A percentile compares a stretch with the other conserved stretches of the same genome.
phyloP scores from a whole-genome alignment of 1,140 invertebrate species.

The Cepaea nemoralis region DNA sequence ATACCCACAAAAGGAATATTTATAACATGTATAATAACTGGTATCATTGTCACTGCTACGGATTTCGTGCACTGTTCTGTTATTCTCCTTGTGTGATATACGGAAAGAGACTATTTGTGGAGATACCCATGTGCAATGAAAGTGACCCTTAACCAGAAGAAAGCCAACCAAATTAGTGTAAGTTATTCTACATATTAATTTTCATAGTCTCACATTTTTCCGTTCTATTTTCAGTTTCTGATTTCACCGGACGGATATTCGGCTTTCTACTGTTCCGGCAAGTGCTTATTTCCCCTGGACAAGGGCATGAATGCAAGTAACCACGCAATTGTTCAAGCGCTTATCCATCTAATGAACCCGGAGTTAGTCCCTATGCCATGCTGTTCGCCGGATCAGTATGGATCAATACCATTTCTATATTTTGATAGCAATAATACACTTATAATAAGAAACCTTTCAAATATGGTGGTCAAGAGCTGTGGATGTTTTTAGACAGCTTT shows the following conservation, averaged over 20 bases:
- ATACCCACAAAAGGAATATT: too few species aligned
- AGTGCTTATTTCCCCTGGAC: conserved; percentile 91
- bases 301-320: conserved; percentile 96
- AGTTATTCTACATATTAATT: too few species aligned
- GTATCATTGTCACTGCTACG: too few species aligned
- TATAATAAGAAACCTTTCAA: conserved; percentile 79
- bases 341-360: conserved; percentile 92
- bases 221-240: conserved; percentile 82
- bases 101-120: too few species aligned
- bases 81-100: too few species aligned
- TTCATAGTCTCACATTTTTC: too few species aligned
- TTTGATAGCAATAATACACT: conserved; percentile 78
- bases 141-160: too few species aligned
- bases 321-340: conserved; percentile 96
- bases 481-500: conserved; percentile 75
- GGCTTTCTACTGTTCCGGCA: conserved; percentile 93
- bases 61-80: too few species aligned
- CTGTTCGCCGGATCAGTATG: conserved; percentile 78
- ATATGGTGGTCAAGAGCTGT: conserved; percentile 79
- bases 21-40: too few species aligned
- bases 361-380: conserved; percentile 77
- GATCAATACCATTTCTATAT: conserved; percentile 77
- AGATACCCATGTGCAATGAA: too few species aligned
- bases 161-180: too few species aligned
- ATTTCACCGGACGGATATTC: conserved; percentile 92